Evolutionary conservation across 2,797 vertebrate genomes (phyloP), one percentile per base, ranked within the genome.

Genomic region (Perodicticus potto): DNA sequence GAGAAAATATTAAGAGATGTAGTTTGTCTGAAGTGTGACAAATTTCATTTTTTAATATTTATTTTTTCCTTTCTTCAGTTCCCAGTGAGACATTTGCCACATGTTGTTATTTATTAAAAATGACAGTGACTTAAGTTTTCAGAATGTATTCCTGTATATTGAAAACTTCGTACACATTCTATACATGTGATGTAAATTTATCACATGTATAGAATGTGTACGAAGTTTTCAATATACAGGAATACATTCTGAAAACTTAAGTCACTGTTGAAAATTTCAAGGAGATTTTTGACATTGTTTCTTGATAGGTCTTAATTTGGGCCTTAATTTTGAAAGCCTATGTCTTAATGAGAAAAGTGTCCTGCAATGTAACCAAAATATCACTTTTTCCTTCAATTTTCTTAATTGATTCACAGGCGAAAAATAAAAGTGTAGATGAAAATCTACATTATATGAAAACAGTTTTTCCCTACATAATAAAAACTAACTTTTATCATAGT

Each of bases 51-150:
- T 74, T 88, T 67, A 82, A 77, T 57, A 22, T 49, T 6, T 70
- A 86, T 82, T 69, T 85, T 49, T 89, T 76, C 2, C 3, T 93
- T 67, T 70, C 22, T 19, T 59, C 16, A 91, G 49, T 85, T 93
- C 1, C 12, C 25, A 91, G 16, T 76, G 10, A 89, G 17, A 0
- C 49, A 85, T 83, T 53, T 94, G 69, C 57, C 78, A 37, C 27
- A 72, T 29, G 12, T 32, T 86, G 0, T 1, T 37, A 49, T 87
- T 89, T 96, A 94, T 84, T 93, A 17, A 53, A 61, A 91, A 91
- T 78, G 20, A 11, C 2, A 80, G 10, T 76, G 27, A 78, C 16
- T 77, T 8, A 80, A 6, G 23, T 95, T 49, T 91, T 89, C n/a
- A 25, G 8, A 88, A 96, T 86, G 22, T 63, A 63, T 49, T 83